Base-by-base conservation (phyloP, 2,888 invertebrate species). In the Ormyrus thymus region DNA sequence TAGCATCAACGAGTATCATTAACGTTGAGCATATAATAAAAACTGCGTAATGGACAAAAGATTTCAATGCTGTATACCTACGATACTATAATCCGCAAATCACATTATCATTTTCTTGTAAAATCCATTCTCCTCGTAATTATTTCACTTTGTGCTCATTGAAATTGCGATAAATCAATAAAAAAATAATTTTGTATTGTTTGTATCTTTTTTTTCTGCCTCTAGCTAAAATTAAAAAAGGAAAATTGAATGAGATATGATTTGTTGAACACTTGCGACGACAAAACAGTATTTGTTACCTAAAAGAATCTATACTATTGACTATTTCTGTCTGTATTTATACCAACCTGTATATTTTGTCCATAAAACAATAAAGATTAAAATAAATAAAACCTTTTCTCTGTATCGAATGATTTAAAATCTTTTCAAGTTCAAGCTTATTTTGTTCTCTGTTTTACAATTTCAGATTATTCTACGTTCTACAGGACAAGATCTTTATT, bases 261-360 rank as follows among this genome's bases (percentile, higher is more conserved):
- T 61, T 69, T 62, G 58, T 53, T 64, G 15, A 53, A 59, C 15
- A 62, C 50, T 48, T 62, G 48, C 45, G 56, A 69, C 62, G 68
- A 72, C n/a, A 58, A 73, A 69, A 55, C 70, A 73, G 72, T 73
- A 76, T 80, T 80, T 76, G 79, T 76, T 80, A 80, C 56, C 69
- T 76, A 80, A 77, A 73, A 62, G 58, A 13, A 75, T 71, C 55
- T 56, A 71, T 48, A 75, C 66, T 73, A 77, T 74, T 66, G 70
- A 78, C 64, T 72, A 78, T 77, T 78, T 71, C 51, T 78, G 78
- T 29, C 61, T 76, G 70, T 78, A 78, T 78, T 76, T 81, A 69
- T 81, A 81, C 76, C 55, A 76, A 76, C 72, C 76, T 81, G 78
- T 81, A 81, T 70, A 78, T 78, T 81, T 81, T 78, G 76, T 81